Evolutionary conservation across 2,113 vertebrate genomes (phyloP).

Genomic region (Lycocorax pyrrhopterus): DNA sequence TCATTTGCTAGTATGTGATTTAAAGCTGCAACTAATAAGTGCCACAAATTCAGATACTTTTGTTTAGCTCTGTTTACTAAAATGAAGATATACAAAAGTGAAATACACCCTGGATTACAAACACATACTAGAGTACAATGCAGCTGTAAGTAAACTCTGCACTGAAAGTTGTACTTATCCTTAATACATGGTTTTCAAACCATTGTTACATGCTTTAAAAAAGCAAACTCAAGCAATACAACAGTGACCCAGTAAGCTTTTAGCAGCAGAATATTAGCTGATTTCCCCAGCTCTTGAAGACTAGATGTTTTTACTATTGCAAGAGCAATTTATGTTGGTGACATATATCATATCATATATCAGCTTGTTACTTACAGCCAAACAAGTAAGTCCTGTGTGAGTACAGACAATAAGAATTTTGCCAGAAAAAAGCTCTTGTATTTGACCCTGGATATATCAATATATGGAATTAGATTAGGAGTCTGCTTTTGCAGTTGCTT

Average conservation of each 20-base stretch:
- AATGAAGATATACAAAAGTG: background rate
- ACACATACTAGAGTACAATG: background rate
- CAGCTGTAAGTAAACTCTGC: background rate
- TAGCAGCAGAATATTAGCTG: background rate
- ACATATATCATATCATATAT: background rate
- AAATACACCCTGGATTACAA: background rate
- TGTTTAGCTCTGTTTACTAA: constrained; percentile 1
- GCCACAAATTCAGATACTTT: background rate
- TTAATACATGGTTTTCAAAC: background rate
- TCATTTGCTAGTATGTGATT: background rate
- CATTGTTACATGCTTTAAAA: background rate
- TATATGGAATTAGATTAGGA: background rate
- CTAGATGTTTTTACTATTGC: background rate
- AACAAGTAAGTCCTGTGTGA: background rate
- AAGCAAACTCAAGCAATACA: background rate
- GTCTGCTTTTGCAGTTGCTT: background rate
- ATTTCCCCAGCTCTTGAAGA: background rate
- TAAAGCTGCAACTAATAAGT: background rate
- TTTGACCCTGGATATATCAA: background rate
- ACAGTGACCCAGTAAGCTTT: background rate
- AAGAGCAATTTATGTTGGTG: background rate
- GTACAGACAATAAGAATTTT: background rate
- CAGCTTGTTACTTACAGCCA: background rate
- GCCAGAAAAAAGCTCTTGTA: background rate
- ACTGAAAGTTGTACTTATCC: background rate